Base-by-base conservation (phyloP, 2,797 vertebrate species). In the Siniperca scherzeri region DNA sequence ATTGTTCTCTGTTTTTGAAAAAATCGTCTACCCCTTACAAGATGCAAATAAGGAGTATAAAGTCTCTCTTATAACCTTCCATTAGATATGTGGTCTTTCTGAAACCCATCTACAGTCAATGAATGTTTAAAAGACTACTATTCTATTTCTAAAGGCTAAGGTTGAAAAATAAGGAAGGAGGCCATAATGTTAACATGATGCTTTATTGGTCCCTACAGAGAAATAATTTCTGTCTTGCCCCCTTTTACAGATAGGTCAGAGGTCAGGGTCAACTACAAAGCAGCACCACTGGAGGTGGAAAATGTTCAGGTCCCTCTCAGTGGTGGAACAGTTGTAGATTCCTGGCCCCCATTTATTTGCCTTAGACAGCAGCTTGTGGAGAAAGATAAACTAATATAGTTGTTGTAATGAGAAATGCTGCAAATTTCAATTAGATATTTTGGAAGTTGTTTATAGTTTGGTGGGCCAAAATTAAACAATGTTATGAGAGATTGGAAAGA, bases 241-340 rank as follows among this genome's bases (percentile, higher is more conserved):
- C 14, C 17, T 71, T 89, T 82, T 25, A 80, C 68, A 78, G 60
- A 80, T 0, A 79, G 56, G 64, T 71, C 77, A 75, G 11, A 82
- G 87, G 67, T 85, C 66, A 78, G 70, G 74, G 79, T 85, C 81
- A 81, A 70, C 74, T 81, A 67, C 85, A 81, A 87, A 87, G 66
- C 74, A 33, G 25, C 75, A 30, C 66, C 12, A 13, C 74, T 72
- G 67, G 78, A 77, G 67, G 64, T 76, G 56, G 59, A 75, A 78
- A 60, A 81, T 76, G 36, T 50, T 66, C 64, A 57, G 64, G 44
- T 48, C 53, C 22, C 22, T 36, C 27, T 50, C 14, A 74, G 12
- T 52, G 25, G 25, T 6, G 27, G 64, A 59, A 5, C 50, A 33
- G 68, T 55, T 61, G 59, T 59, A 44, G 12, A 44, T 53, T 40